Evolutionary conservation across 2,797 vertebrate genomes (phyloP).

Genomic region (Semotilus atromaculatus): DNA sequence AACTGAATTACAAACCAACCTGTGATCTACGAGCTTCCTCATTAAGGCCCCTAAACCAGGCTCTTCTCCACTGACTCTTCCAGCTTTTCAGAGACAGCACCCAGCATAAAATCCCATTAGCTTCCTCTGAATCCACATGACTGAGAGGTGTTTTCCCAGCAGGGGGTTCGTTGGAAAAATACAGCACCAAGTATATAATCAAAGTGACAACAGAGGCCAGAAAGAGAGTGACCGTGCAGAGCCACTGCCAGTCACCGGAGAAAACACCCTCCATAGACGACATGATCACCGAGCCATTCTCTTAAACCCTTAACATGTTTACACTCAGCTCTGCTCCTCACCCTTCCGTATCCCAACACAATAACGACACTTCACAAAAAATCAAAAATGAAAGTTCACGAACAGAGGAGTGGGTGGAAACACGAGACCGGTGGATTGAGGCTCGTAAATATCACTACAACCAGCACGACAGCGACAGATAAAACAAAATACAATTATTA

Average conservation of each 20-base stretch:
- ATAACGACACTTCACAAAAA: not conserved
- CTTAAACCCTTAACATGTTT: constrained; percentile 27
- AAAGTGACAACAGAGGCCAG: constrained; percentile 86
- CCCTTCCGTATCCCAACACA: constrained; percentile 32
- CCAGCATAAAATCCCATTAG: constrained; percentile 85
- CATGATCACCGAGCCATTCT: constrained; percentile 30
- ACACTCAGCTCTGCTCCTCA: not conserved
- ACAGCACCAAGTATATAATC: constrained; percentile 86
- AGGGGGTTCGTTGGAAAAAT: constrained; percentile 68
- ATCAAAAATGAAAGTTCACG: constrained; percentile 19
- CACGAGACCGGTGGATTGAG: not conserved
- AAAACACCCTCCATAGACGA: constrained; percentile 37
- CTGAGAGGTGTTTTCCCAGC: constrained; percentile 50
- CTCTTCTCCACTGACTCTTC: constrained; percentile 85
- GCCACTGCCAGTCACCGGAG: constrained; percentile 82
- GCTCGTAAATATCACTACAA: constrained; percentile 9
- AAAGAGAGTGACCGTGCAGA: constrained; percentile 87
- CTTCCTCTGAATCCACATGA: constrained; percentile 72
- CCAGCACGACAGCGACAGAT: not conserved
- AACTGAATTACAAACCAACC: constrained; percentile 75
- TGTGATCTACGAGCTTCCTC: constrained; percentile 74
- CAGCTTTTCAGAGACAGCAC: constrained; percentile 88
- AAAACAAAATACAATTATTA: not conserved
- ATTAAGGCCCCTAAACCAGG: constrained; percentile 87
- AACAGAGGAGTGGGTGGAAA: not conserved